Evolutionary conservation across 2,888 invertebrate genomes (phyloP).

Genomic region (Timema cristinae): DNA sequence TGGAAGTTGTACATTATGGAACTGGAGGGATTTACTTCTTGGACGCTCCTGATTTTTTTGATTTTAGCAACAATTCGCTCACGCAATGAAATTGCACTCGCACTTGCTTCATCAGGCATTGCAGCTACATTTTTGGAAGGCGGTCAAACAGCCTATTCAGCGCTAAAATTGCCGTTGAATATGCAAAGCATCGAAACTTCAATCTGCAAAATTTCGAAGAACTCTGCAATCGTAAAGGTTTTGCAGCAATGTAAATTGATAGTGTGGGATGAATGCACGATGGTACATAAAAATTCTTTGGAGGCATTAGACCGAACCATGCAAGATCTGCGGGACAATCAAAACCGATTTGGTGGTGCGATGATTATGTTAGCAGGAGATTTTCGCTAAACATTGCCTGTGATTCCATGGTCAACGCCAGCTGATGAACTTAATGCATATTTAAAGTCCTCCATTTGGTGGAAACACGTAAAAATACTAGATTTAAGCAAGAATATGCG

Average conservation of each 20-base stretch:
- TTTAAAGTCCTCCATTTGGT: neutral
- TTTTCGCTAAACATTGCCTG: slow-evolving; percentile 4
- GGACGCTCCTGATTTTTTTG: neutral
- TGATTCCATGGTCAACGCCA: neutral
- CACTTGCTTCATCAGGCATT: slow-evolving; percentile 1
- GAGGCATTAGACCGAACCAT: slow-evolving; percentile 9
- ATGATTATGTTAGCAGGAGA: neutral
- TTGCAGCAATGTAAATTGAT: slow-evolving; percentile 6
- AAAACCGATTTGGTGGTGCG: neutral
- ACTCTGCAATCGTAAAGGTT: neutral
- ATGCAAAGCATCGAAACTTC: slow-evolving; percentile 4
- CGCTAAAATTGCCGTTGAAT: neutral
- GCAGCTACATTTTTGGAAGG: slow-evolving; percentile 6
- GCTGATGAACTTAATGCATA: slow-evolving; percentile 13
- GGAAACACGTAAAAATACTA: neutral
- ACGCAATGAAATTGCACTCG: neutral
- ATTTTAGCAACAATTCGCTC: neutral
- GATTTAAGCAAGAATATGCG: neutral
- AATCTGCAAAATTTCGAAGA: neutral
- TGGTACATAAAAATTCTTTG: neutral
- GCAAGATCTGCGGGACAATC: neutral
- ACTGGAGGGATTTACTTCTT: slow-evolving; percentile 1
- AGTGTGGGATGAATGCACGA: slow-evolving; percentile 7
- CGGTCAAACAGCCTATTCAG: slow-evolving; percentile 7
- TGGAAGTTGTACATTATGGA: neutral